Base-by-base conservation (phyloP, 1,140 invertebrate species). In the Anoplophora glabripennis region DNA sequence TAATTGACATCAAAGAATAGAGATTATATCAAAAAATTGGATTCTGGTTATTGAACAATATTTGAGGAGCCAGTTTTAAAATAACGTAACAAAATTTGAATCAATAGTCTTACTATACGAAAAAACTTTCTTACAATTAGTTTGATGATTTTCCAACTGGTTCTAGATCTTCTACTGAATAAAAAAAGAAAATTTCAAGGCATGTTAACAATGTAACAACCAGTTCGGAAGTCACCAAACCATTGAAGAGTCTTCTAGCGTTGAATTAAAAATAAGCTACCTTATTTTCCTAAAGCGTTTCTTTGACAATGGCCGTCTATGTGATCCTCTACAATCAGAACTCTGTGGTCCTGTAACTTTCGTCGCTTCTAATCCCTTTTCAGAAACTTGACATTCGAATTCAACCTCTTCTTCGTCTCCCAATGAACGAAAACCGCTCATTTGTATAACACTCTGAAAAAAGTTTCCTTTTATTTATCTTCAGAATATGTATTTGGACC, bases 321-420 rank as follows among this genome's bases (percentile, higher is more conserved):
- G 84, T 17, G 86, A 91, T 34, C 92, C 92, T 59, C 86, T 83
- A 73, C 90, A 93, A 70, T 92, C 88, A 0, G 78, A 76, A 17
- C 87, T 86, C 21, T 85, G 84, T 1, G 85, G 85, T 0, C 90
- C 91, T 11, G 87, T 88, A 0, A 94, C 91, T 40, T 85, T 78
- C 1, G 89, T 92, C 7, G 92, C 91, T 76, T 94, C 92, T 56
- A 92, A 72, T 0, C 92, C 92, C 67, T 93, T 91, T 57, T 87
- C 88, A 0, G 91, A 92, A 48, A 83, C 79, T 73, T 90, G 87
- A 73, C 87, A 90, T 67, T 92, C 89, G 75, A 93, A 93, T 72
- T 93, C 90, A 5, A 94, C 89, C 65, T 86, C 83, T 76, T 94
- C 92, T 15, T 90, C 89, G 67, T 94, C 92, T 1, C 87, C 91